A percentile compares a stretch with the other conserved stretches of the same genome.
Evolutionary conservation across 2,797 vertebrate species (phyloP).

Genomic region (Falco naumanni): DNA sequence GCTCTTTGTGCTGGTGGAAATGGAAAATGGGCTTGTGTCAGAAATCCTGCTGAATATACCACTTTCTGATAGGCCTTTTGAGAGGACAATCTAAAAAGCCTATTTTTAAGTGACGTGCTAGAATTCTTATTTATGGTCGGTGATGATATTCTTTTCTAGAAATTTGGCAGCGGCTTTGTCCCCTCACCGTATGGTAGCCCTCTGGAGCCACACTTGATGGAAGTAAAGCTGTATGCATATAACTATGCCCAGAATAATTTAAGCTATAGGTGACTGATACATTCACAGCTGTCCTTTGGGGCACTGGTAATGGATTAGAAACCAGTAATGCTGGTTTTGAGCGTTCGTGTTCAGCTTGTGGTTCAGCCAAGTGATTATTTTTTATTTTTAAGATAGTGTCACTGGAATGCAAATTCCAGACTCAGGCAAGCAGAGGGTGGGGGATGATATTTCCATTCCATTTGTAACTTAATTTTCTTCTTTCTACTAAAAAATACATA

Average conservation of each 20-base stretch:
- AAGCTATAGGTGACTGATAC: neutral
- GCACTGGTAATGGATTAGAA: neutral
- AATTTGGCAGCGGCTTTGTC: neutral
- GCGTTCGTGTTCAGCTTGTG: neutral
- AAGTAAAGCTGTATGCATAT: neutral
- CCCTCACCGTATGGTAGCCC: neutral
- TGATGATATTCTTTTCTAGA: neutral
- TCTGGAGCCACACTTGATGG: neutral
- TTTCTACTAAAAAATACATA: no score
- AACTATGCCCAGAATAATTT: neutral
- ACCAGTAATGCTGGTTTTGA: neutral
- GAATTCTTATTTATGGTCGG: neutral
- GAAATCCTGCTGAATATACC: neutral
- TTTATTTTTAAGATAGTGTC: neutral
- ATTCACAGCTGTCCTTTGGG: neutral
- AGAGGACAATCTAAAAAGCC: neutral
- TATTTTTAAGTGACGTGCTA: neutral
- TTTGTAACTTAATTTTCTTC: neutral
- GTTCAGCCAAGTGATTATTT: neutral
- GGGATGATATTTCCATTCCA: neutral
- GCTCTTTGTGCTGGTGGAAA: neutral
- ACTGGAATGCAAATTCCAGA: neutral
- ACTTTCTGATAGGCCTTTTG: neutral
- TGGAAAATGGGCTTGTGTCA: neutral
- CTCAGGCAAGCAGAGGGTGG: neutral